These are phyloP conservation scores for Synergus umbraculus DNA, from an alignment of 2,888 invertebrate species.

Conservation along the genomic window DNA sequence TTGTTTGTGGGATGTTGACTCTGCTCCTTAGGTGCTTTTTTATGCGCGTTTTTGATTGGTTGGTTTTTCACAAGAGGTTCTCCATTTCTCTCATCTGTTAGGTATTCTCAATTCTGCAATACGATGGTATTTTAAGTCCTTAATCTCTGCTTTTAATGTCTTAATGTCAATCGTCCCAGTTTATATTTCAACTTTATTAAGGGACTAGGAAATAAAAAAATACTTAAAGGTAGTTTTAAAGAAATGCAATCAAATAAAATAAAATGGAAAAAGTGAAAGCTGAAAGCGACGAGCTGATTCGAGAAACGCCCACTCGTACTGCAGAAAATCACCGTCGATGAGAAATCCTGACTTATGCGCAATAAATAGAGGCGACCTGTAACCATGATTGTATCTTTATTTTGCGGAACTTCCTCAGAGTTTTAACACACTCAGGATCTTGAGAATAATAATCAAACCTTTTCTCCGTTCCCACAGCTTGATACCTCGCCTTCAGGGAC, in stretches of 20 bases:
- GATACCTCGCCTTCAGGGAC: constrained; percentile 71
- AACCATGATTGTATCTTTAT: constrained; percentile 48
- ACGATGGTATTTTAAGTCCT: constrained; percentile 40
- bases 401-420: constrained; percentile 45
- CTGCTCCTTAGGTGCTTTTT: constrained; percentile 42
- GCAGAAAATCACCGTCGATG: constrained; percentile 52
- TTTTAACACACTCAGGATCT: constrained; percentile 41
- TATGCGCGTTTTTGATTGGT: constrained; percentile 48
- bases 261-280: not conserved
- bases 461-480: constrained; percentile 6
- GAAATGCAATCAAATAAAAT: not conserved
- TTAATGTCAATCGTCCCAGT: constrained; percentile 9
- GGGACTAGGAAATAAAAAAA: not conserved
- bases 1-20: constrained; percentile 23
- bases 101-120: constrained; percentile 48
- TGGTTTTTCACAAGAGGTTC: constrained; percentile 42
- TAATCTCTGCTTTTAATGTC: constrained; percentile 16
- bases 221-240: not conserved
- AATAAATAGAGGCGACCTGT: constrained; percentile 45
- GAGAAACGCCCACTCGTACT: constrained; percentile 44
- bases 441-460: not conserved
- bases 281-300: constrained; percentile 30
- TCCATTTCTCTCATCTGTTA: constrained; percentile 49
- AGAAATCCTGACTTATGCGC: constrained; percentile 47
- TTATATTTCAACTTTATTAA: constrained; percentile 12